Percentiles rank a stretch among this genome's conserved stretches.
Evolutionary conservation across 64 coral and sea anemone species (phyloP).

Genomic region (Stichodactyla helianthus): DNA sequence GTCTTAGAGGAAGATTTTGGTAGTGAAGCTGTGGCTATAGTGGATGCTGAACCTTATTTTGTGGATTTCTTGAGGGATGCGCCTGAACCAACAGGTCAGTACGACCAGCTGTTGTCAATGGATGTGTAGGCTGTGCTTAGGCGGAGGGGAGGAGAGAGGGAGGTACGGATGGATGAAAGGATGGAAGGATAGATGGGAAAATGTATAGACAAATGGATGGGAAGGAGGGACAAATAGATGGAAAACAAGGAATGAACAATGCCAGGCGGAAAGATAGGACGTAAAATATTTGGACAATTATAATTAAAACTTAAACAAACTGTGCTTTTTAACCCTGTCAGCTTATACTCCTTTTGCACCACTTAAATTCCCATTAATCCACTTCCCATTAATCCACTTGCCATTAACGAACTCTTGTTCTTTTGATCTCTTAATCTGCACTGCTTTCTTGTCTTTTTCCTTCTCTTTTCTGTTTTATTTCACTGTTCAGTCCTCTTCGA

Average conservation of each 20-base stretch:
- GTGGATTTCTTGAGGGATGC: conserved; percentile 97
- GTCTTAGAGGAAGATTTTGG: conserved; percentile 86
- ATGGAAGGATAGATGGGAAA: neutral
- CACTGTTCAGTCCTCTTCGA: neutral
- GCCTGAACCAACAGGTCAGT: conserved; percentile 80
- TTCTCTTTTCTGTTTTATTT: neutral
- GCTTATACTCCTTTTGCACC: too few relatives aligned
- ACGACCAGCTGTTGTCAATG: neutral
- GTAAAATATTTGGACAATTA: too few relatives aligned
- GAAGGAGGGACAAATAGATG: neutral
- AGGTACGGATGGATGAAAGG: neutral
- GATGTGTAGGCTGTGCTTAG: neutral
- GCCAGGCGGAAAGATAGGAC: too few relatives aligned
- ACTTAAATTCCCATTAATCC: neutral
- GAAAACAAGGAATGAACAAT: too few relatives aligned
- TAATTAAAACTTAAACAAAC: too few relatives aligned
- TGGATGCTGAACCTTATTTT: conserved; percentile 78
- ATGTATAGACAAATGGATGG: neutral
- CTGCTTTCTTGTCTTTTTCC: conserved; percentile 3
- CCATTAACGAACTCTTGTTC: neutral
- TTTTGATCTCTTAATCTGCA: neutral
- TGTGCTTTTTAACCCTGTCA: too few relatives aligned
- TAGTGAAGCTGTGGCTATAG: conserved; percentile 25
- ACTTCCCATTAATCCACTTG: neutral
- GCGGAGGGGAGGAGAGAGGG: neutral